Evolutionary conservation across 2,113 vertebrate species (phyloP).

Genomic region (Herpetotheres cachinnans): DNA sequence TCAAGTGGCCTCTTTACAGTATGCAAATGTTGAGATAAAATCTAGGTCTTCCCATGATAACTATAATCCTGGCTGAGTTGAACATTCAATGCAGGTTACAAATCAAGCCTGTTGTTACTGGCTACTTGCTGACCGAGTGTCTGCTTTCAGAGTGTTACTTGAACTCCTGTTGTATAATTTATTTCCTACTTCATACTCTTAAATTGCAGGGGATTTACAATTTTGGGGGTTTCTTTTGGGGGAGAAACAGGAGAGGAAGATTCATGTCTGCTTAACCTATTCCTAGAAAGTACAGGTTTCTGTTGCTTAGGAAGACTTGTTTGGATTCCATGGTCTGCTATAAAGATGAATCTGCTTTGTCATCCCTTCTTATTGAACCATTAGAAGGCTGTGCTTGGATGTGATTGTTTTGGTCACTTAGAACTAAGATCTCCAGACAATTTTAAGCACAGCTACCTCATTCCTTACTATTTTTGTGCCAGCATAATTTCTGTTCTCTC

Average conservation of each 20-base stretch:
- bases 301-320: background rate
- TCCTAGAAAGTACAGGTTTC: background rate
- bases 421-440: background rate
- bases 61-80: background rate
- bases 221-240: background rate
- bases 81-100: background rate
- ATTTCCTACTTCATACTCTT: background rate
- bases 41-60: background rate
- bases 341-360: background rate
- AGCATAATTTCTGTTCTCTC: background rate
- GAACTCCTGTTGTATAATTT: background rate
- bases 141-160: background rate
- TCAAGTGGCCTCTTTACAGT: constrained; percentile 7
- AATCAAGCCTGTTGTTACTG: background rate
- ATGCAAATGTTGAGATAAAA: background rate
- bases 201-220: background rate
- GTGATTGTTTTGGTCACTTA: background rate
- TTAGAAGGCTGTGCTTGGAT: background rate
- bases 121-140: background rate
- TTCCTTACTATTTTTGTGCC: background rate
- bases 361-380: background rate
- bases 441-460: background rate
- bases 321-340: background rate
- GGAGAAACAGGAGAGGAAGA: background rate
- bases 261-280: background rate